Conservation (phyloP, 2,113 vertebrate genomes). For the Choloepus hoffmanni region DNA sequence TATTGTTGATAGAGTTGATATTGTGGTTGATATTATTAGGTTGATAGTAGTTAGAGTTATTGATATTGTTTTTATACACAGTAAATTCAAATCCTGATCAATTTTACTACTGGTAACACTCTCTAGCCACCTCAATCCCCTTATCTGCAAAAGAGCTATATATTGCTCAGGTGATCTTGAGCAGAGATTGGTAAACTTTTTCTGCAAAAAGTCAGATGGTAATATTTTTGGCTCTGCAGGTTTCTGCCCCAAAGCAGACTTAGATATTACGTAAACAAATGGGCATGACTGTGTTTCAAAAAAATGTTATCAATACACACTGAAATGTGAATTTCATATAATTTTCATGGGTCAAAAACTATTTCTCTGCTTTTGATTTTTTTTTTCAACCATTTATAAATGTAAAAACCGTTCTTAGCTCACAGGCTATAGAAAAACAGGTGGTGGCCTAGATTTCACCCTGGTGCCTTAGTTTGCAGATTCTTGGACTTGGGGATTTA, state of each 20-base stretch:
- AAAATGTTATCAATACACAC: background rate
- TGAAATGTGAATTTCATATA: background rate
- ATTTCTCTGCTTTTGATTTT: background rate
- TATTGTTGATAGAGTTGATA: too few species aligned
- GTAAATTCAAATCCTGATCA: background rate
- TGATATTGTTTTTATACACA: background rate
- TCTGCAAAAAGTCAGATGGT: background rate
- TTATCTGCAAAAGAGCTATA: background rate
- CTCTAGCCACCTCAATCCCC: background rate
- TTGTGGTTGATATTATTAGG: too few species aligned
- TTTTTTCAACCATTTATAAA: background rate
- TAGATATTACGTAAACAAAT: background rate
- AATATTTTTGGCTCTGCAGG: background rate
- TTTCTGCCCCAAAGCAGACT: too few species aligned
- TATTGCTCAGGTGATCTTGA: background rate
- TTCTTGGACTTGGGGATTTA: background rate
- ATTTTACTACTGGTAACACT: background rate
- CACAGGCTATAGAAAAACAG: too few species aligned
- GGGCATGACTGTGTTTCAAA: background rate
- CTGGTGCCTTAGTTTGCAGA: background rate
- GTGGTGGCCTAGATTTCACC: accelerated
- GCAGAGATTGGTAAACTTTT: background rate
- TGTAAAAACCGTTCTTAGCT: background rate
- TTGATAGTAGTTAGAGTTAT: background rate
- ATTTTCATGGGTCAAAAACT: too few species aligned